phyloP scores from a whole-genome alignment of 2,797 vertebrate genomes.

The Coracias cyanogaster region DNA sequence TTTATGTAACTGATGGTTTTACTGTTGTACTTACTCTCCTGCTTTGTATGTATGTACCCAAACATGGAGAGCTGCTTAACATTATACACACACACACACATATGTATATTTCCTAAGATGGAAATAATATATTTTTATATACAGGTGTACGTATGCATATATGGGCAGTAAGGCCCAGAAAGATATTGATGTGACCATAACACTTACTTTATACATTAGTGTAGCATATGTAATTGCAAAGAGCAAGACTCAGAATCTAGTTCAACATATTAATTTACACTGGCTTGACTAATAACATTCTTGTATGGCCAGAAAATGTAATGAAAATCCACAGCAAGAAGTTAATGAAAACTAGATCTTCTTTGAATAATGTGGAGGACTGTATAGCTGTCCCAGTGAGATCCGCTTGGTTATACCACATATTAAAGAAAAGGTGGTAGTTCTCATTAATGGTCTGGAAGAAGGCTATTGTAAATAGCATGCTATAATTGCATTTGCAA shows the following conservation, averaged over 20 bases:
- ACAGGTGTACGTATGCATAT: background rate
- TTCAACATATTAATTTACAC: background rate
- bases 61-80: background rate
- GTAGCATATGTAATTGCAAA: background rate
- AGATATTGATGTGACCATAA: background rate
- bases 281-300: background rate
- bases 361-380: background rate
- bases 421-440: background rate
- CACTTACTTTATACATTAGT: background rate
- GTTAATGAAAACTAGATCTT: background rate
- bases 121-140: background rate
- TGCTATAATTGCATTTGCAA: conserved; percentile 5
- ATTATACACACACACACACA: rapidly evolving
- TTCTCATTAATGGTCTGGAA: conserved; percentile 7
- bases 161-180: background rate
- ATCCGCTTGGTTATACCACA: background rate
- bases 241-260: background rate
- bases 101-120: background rate
- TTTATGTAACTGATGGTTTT: background rate
- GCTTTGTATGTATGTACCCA: background rate
- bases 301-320: background rate
- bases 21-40: background rate
- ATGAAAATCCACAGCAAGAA: conserved; percentile 36
- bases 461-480: background rate
- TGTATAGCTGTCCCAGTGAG: background rate